Base-by-base conservation (phyloP, 2,113 vertebrate species). In the Casuarius casuarius region DNA sequence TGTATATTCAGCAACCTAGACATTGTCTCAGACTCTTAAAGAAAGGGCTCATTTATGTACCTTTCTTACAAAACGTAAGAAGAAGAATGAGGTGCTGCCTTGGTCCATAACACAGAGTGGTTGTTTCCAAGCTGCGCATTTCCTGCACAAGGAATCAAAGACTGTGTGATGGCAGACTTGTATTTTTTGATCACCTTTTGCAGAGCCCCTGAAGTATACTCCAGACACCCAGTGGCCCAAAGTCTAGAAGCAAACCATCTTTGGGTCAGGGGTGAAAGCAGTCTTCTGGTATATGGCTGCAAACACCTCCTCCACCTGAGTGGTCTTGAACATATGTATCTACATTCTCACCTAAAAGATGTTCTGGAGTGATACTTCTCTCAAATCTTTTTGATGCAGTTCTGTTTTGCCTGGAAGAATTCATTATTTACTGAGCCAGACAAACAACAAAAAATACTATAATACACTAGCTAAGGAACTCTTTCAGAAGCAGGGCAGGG, bases 91-190 rank as follows among this genome's bases (percentile, higher is more conserved):
- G 61, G 21, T 73, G 12, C 10, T 85, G 11, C 46, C 66, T 42
- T 66, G 2, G 7, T 72, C 10, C 48, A 3, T 35, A 35, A n/a
- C 6, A 20, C 2, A 23, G 3, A 0, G 0, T 20, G 8, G 5
- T 46, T 54, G 5, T 59, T 89, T 84, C 28, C 51, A 75, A 49
- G 56, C 46, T 51, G 15, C 10, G 40, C 1, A 4, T 6, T 11
- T 84, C 38, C 46, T 81, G 51, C 91, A 59, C 18, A 74, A 3
- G 9, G 8, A 83, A 89, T 80, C 16, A 46, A 86, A 54, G 8
- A 58, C 13, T 29, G 3, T 72, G 20, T 42, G 5, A 52, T 71
- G 10, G 4, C 20, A 89, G 10, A 6, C 16, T 74, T 70, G 8
- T 71, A 22, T 67, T 74, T 66, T 70, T 59, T 78, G 29, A 29